These are phyloP conservation scores for Momotus momota DNA, from an alignment of 2,797 vertebrate genomes.

Conservation along the genomic window DNA sequence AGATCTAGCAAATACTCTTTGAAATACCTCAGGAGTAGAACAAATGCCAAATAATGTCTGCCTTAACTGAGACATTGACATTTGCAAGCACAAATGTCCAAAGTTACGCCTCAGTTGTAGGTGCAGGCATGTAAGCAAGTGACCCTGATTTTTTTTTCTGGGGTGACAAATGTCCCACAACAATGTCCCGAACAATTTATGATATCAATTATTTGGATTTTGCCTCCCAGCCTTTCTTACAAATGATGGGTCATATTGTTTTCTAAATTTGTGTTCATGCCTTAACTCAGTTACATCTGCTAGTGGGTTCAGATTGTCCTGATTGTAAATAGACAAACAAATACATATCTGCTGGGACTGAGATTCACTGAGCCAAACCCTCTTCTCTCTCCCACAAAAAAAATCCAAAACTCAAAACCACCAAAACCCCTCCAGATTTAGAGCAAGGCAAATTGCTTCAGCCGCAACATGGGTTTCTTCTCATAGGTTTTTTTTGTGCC, in stretches of 20 bases:
- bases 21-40: constrained; percentile 26
- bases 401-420: not conserved
- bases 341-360: constrained; percentile 23
- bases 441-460: not conserved
- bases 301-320: constrained; percentile 6
- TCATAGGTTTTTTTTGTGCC: not conserved
- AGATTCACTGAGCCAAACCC: constrained; percentile 32
- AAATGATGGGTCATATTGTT: constrained; percentile 50
- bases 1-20: constrained; percentile 47
- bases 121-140: not conserved
- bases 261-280: constrained; percentile 44
- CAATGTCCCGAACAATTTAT: constrained; percentile 18
- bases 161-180: not conserved
- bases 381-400: not conserved
- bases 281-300: constrained; percentile 63
- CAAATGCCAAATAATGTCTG: constrained; percentile 7
- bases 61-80: not conserved
- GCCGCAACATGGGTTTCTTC: not conserved
- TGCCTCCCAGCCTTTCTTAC: not conserved
- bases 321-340: constrained; percentile 46
- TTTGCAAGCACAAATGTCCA: not conserved
- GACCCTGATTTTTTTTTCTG: not conserved
- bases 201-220: constrained; percentile 47
- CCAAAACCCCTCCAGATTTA: not conserved
- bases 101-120: not conserved